Base-by-base conservation (phyloP, 2,797 vertebrate species). In the Choloepus didactylus region DNA sequence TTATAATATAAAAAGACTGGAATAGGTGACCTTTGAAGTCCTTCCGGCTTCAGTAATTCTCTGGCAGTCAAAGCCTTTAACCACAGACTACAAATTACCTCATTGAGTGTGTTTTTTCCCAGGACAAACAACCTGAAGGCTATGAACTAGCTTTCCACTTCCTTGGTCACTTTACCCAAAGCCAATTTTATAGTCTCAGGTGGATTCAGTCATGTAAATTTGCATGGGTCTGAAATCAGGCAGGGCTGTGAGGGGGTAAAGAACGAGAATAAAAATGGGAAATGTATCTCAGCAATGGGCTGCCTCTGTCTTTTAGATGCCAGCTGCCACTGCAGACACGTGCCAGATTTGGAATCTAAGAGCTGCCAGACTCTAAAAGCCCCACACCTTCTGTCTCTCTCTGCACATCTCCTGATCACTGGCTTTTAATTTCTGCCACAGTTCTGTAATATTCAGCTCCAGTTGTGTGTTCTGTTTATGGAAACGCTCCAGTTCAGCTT, bases 361-460 rank as follows among this genome's bases (percentile, higher is more conserved):
- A 83, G 10, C 85, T 6, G 87, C 82, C 91, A 89, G 96, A 66
- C 79, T 80, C 82, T 11, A 91, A 62, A 79, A 64, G 19, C 66
- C 86, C 77, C 97, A 4, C 80, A 99, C 99, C 98, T 98, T 99
- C 97, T 99, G 98, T 96, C 96, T 98, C 95, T 99, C 99, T 91
- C 96, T 99, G 77, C 98, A 98, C 98, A 98, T 98, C 98, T 99
- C 99, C 0, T 97, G 97, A 51, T 99, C 97, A 0, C 98, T 98
- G 96, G 98, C 98, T 97, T 94, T 99, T 92, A 99, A 98, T 95
- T 99, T 99, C 94, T 99, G 98, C 77, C 98, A 99, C 96, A 99
- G 96, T 10, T 99, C 99, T 0, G 98, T 96, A 60, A 99, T 98
- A 21, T 95, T 98, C 96, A 99, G 97, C 96, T 99, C 99, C 98